phyloP scores from a whole-genome alignment of 2,888 invertebrate species.

The Archips xylosteana region DNA sequence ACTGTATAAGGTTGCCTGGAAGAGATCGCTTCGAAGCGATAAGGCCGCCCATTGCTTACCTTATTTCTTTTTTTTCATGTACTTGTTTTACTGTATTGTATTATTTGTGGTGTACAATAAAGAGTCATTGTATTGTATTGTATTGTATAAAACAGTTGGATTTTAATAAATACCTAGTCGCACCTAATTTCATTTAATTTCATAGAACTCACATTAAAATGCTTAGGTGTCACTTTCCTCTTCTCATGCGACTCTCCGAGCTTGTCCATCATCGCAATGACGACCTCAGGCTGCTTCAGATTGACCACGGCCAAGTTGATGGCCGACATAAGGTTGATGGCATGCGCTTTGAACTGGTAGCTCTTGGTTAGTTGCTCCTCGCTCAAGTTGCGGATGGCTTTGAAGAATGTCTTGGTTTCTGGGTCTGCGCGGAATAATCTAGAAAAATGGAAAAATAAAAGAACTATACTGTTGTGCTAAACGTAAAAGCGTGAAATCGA shows the following conservation, averaged over 20 bases:
- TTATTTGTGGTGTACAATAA: no score
- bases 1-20: no score
- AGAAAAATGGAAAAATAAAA: slow-evolving; percentile 15
- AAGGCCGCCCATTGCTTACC: no score
- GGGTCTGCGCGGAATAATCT: slow-evolving; percentile 65
- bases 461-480: no score
- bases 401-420: slow-evolving; percentile 63
- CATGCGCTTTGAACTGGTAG: slow-evolving; percentile 66
- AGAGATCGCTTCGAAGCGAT: no score
- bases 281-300: slow-evolving; percentile 65
- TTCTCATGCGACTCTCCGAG: slow-evolving; percentile 64
- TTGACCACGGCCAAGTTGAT: slow-evolving; percentile 60
- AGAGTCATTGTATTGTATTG: no score
- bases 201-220: slow-evolving; percentile 63
- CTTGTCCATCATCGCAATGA: slow-evolving; percentile 65
- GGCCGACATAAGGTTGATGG: slow-evolving; percentile 65
- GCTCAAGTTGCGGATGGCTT: slow-evolving; percentile 53
- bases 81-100: no score
- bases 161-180: no score
- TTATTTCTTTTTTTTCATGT: no score
- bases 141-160: no score
- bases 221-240: slow-evolving; percentile 53
- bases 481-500: no score
- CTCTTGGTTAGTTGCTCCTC: slow-evolving; percentile 57
- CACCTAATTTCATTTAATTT: no score